phyloP scores from a whole-genome alignment of 2,888 invertebrate genomes.

The Acleris holmiana region DNA sequence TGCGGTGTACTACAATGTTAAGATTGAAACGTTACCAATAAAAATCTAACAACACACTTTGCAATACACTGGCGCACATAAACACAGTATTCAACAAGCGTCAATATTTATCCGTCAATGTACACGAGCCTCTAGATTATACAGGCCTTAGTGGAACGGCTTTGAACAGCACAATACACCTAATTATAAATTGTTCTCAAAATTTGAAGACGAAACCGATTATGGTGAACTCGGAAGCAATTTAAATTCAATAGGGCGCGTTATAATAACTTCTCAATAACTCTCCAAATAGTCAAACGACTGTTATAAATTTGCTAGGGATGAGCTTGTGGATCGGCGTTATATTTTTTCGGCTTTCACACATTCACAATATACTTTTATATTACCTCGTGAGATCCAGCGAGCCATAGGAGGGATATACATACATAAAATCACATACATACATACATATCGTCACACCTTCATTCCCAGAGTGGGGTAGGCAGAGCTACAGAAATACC shows the following conservation, averaged over 20 bases:
- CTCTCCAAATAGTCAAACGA: slow-evolving; percentile 37
- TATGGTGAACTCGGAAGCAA: slow-evolving; percentile 28
- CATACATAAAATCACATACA: no score
- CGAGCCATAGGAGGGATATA: no score
- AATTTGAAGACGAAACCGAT: slow-evolving; percentile 21
- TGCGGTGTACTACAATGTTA: no score
- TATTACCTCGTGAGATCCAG: no score
- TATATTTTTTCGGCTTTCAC: background rate
- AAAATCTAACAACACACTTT: background rate
- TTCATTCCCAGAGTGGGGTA: no score
- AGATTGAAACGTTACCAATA: slow-evolving; percentile 1
- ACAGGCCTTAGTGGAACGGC: background rate
- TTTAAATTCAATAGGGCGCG: slow-evolving; percentile 37
- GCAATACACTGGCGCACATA: no score
- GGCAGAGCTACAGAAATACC: no score
- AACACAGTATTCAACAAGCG: no score
- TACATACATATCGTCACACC: no score
- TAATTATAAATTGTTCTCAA: slow-evolving; percentile 17
- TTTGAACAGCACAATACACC: slow-evolving; percentile 6
- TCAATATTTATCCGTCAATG: background rate
- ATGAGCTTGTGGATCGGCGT: background rate
- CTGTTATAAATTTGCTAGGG: slow-evolving; percentile 18
- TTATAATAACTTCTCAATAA: slow-evolving; percentile 38
- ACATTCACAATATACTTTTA: no score
- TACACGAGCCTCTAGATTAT: background rate